Evolutionary conservation across 2,797 vertebrate genomes (phyloP).

Genomic region (Pipistrellus pygmaeus): DNA sequence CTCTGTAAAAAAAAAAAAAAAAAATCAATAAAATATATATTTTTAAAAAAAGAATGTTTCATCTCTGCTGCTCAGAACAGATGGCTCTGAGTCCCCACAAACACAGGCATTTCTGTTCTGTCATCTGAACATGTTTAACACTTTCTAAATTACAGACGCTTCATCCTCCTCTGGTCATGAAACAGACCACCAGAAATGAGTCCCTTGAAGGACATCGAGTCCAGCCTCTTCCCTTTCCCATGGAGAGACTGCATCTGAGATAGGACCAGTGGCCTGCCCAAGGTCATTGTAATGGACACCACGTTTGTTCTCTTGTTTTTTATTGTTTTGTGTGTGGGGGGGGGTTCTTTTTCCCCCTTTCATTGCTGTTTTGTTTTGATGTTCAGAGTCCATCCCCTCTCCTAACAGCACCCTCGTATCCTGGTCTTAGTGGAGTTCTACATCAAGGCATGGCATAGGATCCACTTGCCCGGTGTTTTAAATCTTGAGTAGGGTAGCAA

Average conservation of each 20-base stretch:
- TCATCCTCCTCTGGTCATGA: neutral
- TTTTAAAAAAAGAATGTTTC: neutral
- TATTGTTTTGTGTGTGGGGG: neutral
- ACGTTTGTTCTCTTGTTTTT: neutral
- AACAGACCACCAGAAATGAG: constrained; percentile 7
- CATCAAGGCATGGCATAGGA: constrained; percentile 30
- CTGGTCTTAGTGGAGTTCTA: constrained; percentile 47
- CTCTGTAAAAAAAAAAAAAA: too few species aligned
- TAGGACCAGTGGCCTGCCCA: neutral
- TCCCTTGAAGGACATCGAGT: neutral
- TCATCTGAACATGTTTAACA: constrained; percentile 78
- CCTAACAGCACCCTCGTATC: neutral
- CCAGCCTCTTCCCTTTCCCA: neutral
- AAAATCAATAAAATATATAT: too few species aligned
- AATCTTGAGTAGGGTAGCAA: neutral
- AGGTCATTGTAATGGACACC: neutral
- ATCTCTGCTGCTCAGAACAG: constrained; percentile 77
- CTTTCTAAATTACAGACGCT: constrained; percentile 56
- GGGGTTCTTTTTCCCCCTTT: neutral
- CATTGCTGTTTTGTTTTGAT: constrained; percentile 9
- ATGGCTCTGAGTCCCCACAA: constrained; percentile 82
- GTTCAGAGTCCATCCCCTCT: constrained; percentile 21
- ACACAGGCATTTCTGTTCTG: constrained; percentile 77
- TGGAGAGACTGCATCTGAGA: neutral
- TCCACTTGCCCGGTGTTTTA: neutral